phyloP scores from a whole-genome alignment of 1,140 invertebrate species.

The Drosophila sulfurigaster region DNA sequence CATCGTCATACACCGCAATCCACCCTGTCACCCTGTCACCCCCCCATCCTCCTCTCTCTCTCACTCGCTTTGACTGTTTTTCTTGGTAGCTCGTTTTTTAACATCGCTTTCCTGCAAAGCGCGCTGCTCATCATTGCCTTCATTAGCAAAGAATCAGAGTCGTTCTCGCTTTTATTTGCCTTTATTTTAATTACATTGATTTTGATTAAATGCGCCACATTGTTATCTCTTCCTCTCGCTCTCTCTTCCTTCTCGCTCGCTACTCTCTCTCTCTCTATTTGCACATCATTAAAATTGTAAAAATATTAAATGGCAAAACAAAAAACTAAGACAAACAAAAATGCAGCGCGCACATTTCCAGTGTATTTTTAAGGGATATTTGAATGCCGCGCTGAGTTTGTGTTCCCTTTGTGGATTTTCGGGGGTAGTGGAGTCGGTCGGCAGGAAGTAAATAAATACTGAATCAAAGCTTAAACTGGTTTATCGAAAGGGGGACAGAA shows the following conservation, averaged over 20 bases:
- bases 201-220: conserved; percentile 67
- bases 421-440: background rate
- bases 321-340: conserved; percentile 73
- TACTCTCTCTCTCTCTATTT: conserved; percentile 54
- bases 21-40: background rate
- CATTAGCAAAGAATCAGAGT: conserved; percentile 19
- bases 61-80: background rate
- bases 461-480: background rate
- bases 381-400: background rate
- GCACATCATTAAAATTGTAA: conserved; percentile 83
- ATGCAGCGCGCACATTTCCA: background rate
- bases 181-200: conserved; percentile 83
- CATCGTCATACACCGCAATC: background rate
- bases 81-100: background rate
- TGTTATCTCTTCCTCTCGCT: conserved; percentile 40
- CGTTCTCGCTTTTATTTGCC: conserved; percentile 42
- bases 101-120: no score
- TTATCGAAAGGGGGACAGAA: background rate
- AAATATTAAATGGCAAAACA: conserved; percentile 78
- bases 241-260: background rate
- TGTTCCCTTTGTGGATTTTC: background rate
- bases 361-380: background rate
- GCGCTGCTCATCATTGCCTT: background rate
- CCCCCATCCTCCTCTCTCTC: background rate
- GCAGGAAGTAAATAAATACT: background rate